These are phyloP conservation scores for Smithornis capensis DNA, from an alignment of 2,113 vertebrate genomes.

Conservation along the genomic window DNA sequence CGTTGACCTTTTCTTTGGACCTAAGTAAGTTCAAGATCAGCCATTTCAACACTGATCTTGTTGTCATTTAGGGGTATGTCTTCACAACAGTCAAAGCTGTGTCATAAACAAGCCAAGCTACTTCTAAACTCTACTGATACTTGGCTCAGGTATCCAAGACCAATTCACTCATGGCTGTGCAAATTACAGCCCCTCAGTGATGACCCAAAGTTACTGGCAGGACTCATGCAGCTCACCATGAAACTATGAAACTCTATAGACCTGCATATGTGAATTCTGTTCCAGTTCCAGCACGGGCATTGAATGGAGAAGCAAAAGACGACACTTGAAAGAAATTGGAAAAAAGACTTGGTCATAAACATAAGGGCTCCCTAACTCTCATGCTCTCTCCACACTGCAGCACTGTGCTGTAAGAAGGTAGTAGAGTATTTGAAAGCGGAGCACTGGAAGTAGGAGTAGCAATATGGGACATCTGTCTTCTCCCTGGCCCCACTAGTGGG, in stretches of 20 bases:
- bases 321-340: background rate
- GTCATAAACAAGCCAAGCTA: background rate
- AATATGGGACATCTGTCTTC: background rate
- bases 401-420: background rate
- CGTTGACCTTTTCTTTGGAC: background rate
- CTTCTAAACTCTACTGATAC: background rate
- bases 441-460: background rate
- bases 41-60: background rate
- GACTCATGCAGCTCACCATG: background rate
- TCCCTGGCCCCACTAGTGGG: background rate
- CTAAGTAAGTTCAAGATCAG: background rate
- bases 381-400: background rate
- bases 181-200: background rate
- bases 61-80: background rate
- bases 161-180: background rate
- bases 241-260: background rate
- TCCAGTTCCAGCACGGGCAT: background rate
- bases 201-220: background rate
- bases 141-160: background rate
- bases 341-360: background rate
- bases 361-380: background rate
- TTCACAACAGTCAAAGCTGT: background rate
- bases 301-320: background rate
- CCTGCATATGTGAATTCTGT: background rate
- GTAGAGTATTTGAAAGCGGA: background rate